Conservation (phyloP, 2,888 invertebrate species). For the Apotomis turbidana region DNA sequence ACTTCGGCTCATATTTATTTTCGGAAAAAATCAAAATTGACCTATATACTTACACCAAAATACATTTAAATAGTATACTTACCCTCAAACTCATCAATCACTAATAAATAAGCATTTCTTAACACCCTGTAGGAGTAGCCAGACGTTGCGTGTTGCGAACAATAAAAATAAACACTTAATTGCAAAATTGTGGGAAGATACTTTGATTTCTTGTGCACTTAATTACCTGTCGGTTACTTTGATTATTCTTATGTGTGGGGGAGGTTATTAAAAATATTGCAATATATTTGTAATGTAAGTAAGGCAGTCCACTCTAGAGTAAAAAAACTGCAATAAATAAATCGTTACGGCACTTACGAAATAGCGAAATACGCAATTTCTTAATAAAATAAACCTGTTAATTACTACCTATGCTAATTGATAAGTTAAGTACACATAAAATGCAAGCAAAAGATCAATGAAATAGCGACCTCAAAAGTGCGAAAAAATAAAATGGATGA, state of each 20-base stretch:
- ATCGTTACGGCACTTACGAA: no score
- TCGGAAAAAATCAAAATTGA: no score
- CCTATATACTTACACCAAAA: no score
- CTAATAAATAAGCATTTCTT: conserved; percentile 6
- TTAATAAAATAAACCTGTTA: no score
- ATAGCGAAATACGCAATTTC: no score
- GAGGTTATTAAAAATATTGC: conserved; percentile 7
- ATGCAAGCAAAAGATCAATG: not conserved
- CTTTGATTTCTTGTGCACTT: conserved; percentile 36
- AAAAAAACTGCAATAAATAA: no score
- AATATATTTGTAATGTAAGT: not conserved
- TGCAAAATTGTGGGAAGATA: conserved; percentile 40
- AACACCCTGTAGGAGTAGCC: conserved; percentile 3
- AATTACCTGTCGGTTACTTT: conserved; percentile 26
- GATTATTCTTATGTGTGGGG: conserved; percentile 20
- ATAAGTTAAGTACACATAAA: not conserved
- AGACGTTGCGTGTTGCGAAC: conserved; percentile 25
- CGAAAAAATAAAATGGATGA: conserved; percentile 5
- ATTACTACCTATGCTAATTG: no score
- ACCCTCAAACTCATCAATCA: not conserved
- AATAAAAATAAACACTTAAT: conserved; percentile 40
- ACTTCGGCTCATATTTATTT: no score
- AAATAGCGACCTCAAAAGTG: conserved; percentile 3
- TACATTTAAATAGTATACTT: no score
- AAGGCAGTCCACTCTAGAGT: no score